phyloP scores from a whole-genome alignment of 2,797 vertebrate species.

The Melanotaenia boesemani region DNA sequence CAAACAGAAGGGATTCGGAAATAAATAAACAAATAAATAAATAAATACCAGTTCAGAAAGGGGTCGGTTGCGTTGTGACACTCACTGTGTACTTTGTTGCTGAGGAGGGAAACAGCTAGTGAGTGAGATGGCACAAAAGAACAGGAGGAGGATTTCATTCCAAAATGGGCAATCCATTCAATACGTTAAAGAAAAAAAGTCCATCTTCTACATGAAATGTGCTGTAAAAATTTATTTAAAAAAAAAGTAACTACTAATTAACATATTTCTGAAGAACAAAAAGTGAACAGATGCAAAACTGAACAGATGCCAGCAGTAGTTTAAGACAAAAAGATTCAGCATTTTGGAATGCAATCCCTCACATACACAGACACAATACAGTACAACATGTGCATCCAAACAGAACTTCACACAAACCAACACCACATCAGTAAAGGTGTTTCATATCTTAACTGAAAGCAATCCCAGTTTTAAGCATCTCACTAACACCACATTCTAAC shows the following conservation, averaged over 20 bases:
- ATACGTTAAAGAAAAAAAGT: constrained; percentile 13
- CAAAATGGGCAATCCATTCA: constrained; percentile 60
- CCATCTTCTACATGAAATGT: neutral
- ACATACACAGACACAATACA: constrained; percentile 44
- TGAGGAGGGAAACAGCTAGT: constrained; percentile 88
- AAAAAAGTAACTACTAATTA: neutral
- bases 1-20: constrained; percentile 73
- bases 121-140: constrained; percentile 80
- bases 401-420: constrained; percentile 22
- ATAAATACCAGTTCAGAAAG: constrained; percentile 90
- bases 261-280: neutral
- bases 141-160: constrained; percentile 75
- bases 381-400: constrained; percentile 22
- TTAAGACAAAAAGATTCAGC: constrained; percentile 17
- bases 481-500: neutral
- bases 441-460: constrained; percentile 21
- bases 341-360: constrained; percentile 77
- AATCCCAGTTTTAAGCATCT: neutral
- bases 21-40: constrained; percentile 86
- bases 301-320: neutral
- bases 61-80: constrained; percentile 85
- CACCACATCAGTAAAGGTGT: constrained; percentile 16
- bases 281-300: constrained; percentile 11
- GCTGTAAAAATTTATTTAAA: neutral
- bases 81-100: constrained; percentile 88